Evolutionary conservation across 2,113 vertebrate species (phyloP).

Genomic region (Porphyrio hochstetteri): DNA sequence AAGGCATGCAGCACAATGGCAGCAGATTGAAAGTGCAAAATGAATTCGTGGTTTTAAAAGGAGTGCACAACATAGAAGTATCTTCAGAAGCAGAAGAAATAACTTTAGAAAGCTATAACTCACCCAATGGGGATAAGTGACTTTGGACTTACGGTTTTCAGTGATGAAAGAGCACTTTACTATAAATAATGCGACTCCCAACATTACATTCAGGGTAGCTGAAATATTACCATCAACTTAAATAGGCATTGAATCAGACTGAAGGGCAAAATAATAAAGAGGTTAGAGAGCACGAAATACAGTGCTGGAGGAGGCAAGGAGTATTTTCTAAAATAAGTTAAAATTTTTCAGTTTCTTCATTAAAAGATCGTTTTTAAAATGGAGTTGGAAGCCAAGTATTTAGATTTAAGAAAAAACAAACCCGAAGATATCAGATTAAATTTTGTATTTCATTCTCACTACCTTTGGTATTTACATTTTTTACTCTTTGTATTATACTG

Average conservation of each 20-base stretch:
- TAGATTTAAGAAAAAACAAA: background rate
- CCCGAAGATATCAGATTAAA: background rate
- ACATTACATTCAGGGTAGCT: background rate
- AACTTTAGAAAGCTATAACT: constrained; percentile 6
- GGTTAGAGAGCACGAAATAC: background rate
- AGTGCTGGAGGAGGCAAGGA: background rate
- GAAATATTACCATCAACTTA: background rate
- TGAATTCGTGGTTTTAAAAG: constrained; percentile 72
- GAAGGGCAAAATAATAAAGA: background rate
- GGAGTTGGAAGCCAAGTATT: background rate
- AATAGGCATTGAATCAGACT: background rate
- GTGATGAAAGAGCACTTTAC: background rate
- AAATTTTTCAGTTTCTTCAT: background rate
- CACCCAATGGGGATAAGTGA: constrained; percentile 37
- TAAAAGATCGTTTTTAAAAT: background rate
- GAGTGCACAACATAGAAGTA: constrained; percentile 59
- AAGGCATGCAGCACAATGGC: constrained; percentile 78
- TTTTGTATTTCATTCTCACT: background rate
- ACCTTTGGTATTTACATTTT: background rate
- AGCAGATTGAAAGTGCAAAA: constrained; percentile 77
- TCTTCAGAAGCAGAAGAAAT: constrained; percentile 59
- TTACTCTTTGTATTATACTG: background rate
- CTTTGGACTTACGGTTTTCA: background rate
- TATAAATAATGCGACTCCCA: background rate
- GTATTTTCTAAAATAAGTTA: background rate